Percentiles rank a stretch among this genome's conserved stretches.
phyloP scores from a whole-genome alignment of 2,797 vertebrate species.

The Diceros bicornis region DNA sequence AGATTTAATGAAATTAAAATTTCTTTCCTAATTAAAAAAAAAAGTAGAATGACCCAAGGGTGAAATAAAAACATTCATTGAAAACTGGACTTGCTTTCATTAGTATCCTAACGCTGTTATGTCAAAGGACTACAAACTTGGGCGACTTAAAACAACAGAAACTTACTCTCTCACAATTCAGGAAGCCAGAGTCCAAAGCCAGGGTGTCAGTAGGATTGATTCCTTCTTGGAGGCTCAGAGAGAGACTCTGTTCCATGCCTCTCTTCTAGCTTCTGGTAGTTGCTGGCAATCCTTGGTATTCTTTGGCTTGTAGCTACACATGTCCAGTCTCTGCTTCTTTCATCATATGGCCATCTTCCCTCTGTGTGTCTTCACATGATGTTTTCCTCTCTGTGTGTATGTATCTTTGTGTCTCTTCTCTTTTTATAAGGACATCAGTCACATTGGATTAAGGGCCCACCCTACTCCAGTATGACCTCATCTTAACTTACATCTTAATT shows the following conservation, averaged over 20 bases:
- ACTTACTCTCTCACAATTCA: background rate
- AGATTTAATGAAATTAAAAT: slow-evolving; percentile 68
- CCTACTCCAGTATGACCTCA: background rate
- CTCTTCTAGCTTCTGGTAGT: background rate
- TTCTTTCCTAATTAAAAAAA: slow-evolving; percentile 45
- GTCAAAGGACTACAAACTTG: background rate
- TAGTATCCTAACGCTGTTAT: background rate
- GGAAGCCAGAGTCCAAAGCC: background rate
- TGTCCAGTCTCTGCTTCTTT: too few species aligned
- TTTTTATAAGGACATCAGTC: background rate
- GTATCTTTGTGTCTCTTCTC: background rate
- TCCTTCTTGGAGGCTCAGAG: background rate
- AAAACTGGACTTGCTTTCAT: slow-evolving; percentile 55
- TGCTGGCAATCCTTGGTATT: too few species aligned
- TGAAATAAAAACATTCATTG: slow-evolving; percentile 53
- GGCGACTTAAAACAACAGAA: background rate
- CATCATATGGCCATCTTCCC: too few species aligned
- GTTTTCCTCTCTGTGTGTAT: background rate
- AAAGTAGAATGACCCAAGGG: slow-evolving; percentile 40
- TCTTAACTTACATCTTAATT: background rate
- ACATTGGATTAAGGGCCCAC: background rate
- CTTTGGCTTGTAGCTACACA: too few species aligned
- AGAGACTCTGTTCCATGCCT: background rate
- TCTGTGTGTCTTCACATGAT: background rate
- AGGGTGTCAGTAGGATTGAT: background rate